Conservation (phyloP, 2,113 vertebrate genomes). For the Galeopterus variegatus region DNA sequence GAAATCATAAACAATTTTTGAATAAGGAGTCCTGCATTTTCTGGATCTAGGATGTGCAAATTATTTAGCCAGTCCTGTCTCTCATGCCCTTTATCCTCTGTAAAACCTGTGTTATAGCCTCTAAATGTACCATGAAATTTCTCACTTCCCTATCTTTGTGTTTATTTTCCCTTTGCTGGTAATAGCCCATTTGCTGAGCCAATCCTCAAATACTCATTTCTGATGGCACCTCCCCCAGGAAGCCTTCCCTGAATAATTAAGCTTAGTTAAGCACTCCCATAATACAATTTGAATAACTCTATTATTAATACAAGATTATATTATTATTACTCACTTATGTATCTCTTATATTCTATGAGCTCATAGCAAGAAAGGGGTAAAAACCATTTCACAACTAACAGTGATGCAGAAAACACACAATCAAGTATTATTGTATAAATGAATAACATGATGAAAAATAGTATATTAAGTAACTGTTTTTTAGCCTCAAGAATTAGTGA, state of each 20-base stretch:
- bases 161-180: neutral
- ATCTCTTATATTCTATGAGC: neutral
- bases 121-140: neutral
- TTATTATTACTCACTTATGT: neutral
- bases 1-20: neutral
- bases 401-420: neutral
- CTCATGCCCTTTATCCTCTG: neutral
- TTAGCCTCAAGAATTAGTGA: neutral
- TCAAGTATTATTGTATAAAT: conserved; percentile 3
- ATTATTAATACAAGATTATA: neutral
- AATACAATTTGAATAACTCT: neutral
- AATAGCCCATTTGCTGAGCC: neutral
- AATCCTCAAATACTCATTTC: neutral
- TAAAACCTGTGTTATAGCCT: neutral
- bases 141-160: neutral
- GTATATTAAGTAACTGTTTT: neutral
- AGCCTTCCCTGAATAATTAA: neutral
- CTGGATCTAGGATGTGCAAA: neutral
- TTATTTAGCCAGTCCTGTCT: neutral
- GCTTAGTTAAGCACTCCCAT: neutral
- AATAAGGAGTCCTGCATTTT: neutral
- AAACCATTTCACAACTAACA: conserved; percentile 23
- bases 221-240: neutral
- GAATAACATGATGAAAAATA: neutral
- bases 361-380: neutral